phyloP scores from a whole-genome alignment of 1,140 invertebrate species.

The Harpegnathos saltator region DNA sequence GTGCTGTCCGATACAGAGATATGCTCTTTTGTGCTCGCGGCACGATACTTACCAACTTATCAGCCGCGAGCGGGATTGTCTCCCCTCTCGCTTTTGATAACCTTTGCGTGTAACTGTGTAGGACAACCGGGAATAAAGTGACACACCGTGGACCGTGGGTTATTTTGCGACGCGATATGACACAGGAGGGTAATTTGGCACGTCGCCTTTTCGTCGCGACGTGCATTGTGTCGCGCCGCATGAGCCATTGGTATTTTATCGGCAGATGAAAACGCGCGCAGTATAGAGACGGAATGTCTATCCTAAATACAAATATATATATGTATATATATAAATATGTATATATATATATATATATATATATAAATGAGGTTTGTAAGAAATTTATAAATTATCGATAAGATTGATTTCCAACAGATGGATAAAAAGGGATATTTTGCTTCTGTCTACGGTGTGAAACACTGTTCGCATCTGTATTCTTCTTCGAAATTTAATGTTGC shows the following conservation, averaged over 20 bases:
- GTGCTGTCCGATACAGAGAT: slow-evolving; percentile 22
- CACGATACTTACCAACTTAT: not conserved
- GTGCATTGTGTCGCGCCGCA: not conserved
- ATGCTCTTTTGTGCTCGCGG: slow-evolving; percentile 20
- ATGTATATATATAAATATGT: too few species aligned
- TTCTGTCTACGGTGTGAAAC: not conserved
- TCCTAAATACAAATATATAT: not conserved
- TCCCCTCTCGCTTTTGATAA: not conserved
- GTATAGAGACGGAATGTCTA: not conserved
- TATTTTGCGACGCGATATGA: not conserved
- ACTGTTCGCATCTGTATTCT: not conserved
- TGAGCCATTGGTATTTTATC: not conserved
- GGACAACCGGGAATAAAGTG: slow-evolving; percentile 4
- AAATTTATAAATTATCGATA: too few species aligned
- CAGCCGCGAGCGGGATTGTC: not conserved
- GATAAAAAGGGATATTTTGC: too few species aligned
- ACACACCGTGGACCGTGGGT: not conserved
- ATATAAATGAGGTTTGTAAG: too few species aligned
- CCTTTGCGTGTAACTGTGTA: not conserved
- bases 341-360: too few species aligned
- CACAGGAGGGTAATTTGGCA: not conserved
- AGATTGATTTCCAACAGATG: too few species aligned
- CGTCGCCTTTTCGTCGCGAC: not conserved
- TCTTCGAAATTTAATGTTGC: too few species aligned
- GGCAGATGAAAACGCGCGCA: not conserved